phyloP scores from a whole-genome alignment of 1,140 invertebrate species.

The Ganaspis sp. region DNA sequence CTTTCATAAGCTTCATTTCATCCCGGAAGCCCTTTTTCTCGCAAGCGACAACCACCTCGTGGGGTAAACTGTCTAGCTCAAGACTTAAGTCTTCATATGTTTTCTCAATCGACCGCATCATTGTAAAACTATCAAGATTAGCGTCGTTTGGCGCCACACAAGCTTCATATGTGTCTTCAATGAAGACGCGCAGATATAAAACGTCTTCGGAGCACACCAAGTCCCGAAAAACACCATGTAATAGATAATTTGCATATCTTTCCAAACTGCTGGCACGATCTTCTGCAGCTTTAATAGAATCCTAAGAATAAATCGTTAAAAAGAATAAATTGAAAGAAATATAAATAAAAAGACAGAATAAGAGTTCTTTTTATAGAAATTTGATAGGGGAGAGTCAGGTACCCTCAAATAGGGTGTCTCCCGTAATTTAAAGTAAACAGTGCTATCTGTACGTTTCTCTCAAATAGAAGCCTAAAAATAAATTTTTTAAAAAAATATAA shows the following conservation, averaged over 20 bases:
- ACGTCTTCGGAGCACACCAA: slow-evolving; percentile 78
- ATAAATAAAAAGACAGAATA: too few relatives aligned
- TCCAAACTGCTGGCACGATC: slow-evolving; percentile 70
- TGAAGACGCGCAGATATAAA: slow-evolving; percentile 78
- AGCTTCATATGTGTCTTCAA: slow-evolving; percentile 82
- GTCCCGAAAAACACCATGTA: slow-evolving; percentile 73
- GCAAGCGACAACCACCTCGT: slow-evolving; percentile 77
- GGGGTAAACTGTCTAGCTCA: slow-evolving; percentile 78
- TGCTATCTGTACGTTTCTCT: too few relatives aligned
- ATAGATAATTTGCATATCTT: slow-evolving; percentile 69
- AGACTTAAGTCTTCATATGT: slow-evolving; percentile 78
- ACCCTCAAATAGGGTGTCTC: too few relatives aligned
- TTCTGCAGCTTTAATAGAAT: slow-evolving; percentile 68
- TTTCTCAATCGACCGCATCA: slow-evolving; percentile 80
- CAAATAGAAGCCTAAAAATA: too few relatives aligned
- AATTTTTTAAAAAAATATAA: too few relatives aligned
- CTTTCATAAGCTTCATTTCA: slow-evolving; percentile 77
- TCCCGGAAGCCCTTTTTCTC: slow-evolving; percentile 79
- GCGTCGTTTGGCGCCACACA: slow-evolving; percentile 78
- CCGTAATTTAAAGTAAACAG: too few relatives aligned
- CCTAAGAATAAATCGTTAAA: slow-evolving; percentile 44
- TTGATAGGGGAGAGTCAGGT: background rate
- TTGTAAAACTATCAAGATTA: slow-evolving; percentile 75
- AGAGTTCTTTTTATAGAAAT: background rate
- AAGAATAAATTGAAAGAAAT: background rate